These are phyloP conservation scores for Actinemys pallida DNA, from an alignment of 2,113 vertebrate species.

Conservation along the genomic window DNA sequence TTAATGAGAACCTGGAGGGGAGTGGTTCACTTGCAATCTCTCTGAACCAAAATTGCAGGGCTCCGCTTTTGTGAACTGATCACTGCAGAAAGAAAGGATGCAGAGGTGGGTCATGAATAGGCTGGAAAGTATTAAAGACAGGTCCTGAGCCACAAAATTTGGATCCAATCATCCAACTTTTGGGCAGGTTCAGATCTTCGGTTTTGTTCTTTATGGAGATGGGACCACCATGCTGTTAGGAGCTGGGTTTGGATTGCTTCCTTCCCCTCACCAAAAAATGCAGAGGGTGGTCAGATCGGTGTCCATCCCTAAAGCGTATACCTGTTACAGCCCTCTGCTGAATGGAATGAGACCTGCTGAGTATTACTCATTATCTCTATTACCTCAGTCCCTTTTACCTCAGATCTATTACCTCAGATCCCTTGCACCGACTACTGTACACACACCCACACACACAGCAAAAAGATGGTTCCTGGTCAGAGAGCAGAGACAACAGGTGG, in stretches of 20 bases:
- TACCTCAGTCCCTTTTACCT: neutral
- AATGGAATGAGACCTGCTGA: neutral
- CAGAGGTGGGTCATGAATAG: neutral
- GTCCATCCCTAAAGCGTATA: neutral
- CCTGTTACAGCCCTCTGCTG: neutral
- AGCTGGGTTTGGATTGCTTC: neutral
- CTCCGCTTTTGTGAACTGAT: neutral
- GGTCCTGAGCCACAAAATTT: neutral
- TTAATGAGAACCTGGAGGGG: neutral
- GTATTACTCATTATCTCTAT: neutral
- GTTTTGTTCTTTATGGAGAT: neutral
- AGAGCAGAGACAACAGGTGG: rapidly evolving
- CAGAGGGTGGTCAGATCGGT: constrained; percentile 41
- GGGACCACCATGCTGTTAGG: neutral
- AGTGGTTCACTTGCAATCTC: neutral
- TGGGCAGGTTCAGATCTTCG: neutral
- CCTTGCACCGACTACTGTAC: rapidly evolving
- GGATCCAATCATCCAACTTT: constrained; percentile 7
- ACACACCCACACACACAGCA: neutral
- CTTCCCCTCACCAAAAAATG: neutral
- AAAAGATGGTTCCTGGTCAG: neutral
- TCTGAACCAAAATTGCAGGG: neutral
- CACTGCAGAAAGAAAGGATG: neutral
- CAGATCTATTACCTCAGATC: neutral
- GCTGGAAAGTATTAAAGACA: neutral